Evolutionary conservation across 2,888 invertebrate genomes (phyloP).

Genomic region (Meteorus colon): DNA sequence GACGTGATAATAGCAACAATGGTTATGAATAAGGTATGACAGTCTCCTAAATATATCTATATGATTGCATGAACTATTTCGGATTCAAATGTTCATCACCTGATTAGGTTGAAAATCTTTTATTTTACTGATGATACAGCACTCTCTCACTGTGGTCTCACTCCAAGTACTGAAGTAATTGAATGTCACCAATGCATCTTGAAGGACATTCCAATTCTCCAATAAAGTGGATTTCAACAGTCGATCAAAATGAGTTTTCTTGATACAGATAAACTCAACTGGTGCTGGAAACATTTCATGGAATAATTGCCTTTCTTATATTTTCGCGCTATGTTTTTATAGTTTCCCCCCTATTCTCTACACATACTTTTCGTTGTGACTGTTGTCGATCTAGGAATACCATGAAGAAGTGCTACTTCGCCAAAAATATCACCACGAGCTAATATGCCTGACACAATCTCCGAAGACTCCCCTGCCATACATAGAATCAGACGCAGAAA

Average conservation of each 20-base stretch:
- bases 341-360: conserved; percentile 13
- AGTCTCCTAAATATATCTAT: conserved; percentile 15
- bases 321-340: not conserved
- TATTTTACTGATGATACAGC: conserved; percentile 80
- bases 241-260: conserved; percentile 78
- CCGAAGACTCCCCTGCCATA: conserved; percentile 56
- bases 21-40: conserved; percentile 7
- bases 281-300: conserved; percentile 68
- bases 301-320: not conserved
- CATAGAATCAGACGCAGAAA: not conserved
- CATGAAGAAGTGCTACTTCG: conserved; percentile 79
- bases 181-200: conserved; percentile 77
- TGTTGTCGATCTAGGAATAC: conserved; percentile 78
- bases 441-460: conserved; percentile 74
- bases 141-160: conserved; percentile 77
- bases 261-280: conserved; percentile 79
- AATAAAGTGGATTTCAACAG: conserved; percentile 77
- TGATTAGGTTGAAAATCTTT: conserved; percentile 76
- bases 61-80: not conserved
- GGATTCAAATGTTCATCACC: conserved; percentile 65
- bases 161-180: conserved; percentile 80
- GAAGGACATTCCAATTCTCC: conserved; percentile 79
- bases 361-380: conserved; percentile 73
- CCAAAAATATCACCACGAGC: conserved; percentile 80
- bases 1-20: not conserved